Evolutionary conservation across 2,113 vertebrate genomes (phyloP), one percentile per base, ranked within the genome.

Genomic region (Verasper variegatus): DNA sequence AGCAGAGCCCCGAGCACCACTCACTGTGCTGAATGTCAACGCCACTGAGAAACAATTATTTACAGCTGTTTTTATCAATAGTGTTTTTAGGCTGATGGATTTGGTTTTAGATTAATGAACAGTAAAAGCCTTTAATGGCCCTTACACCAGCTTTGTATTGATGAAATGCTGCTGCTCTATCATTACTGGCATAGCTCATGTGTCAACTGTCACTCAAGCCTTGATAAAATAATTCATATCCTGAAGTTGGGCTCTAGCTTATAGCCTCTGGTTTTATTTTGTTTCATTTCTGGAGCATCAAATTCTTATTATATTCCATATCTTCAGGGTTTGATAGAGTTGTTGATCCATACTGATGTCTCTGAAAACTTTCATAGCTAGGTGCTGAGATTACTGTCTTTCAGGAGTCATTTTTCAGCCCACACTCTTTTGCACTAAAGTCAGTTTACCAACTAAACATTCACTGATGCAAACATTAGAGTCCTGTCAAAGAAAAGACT

Each of bases 21-120:
- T 54, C 20, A n/a, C 45, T 84, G 72, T 35, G n/a, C 78, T 82
- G 78, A 80, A 84, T 87, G 86, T 70, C 85, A 88, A 71, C 3
- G 14, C 77, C 61, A 74, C 42, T 13, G 82, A 83, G 68, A 78
- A 85, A 89, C 82, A 83, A 78, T 90, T 89, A 88, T 88, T 91
- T 88, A 88, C 84, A 84, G 87, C 72, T 81, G 74, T 70, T 85
- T 81, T 84, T 71, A 80, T 81, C 80, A 80, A 74, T 78, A 68
- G 10, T 20, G 61, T 68, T 81, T 86, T 87, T 69, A 70, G 60
- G 54, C 21, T 66, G 80, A 89, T 85, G 84, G 82, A 79, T 83
- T 78, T 70, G 67, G 75, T 69, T 88, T 81, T 68, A 86, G 87
- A 89, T 87, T 76, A 86, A 88, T 88, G 87, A 87, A 72, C 79